Evolutionary conservation across 2,888 invertebrate species (phyloP), one percentile per base, ranked within the genome.

Genomic region (Fragum whitleyi): DNA sequence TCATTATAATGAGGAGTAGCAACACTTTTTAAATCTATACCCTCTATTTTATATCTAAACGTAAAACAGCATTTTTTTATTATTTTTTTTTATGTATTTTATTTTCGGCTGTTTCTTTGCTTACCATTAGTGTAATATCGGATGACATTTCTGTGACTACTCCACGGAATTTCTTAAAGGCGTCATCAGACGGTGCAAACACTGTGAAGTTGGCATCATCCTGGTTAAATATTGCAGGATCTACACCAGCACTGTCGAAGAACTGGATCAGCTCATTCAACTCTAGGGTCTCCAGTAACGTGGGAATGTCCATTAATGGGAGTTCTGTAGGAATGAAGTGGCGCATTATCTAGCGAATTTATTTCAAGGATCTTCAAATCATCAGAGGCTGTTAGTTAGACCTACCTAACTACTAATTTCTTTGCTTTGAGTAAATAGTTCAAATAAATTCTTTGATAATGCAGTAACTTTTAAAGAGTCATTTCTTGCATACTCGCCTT

Each of bases 171-270:
- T n/a, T 90, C 71, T 92, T 86, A 71, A 94, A 90, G 9, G 89
- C 89, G 2, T 87, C 81, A 80, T 92, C 85, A 19, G 77, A 79
- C 21, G 92, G 92, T 0, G 88, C 90, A 77, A 92, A 92, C 29
- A 92, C 72, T 0, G 92, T 92, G 70, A 91, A 83, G 81, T 90
- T 90, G 47, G 83, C 83, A 21, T 95, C 94, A 5, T 67, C 23
- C 26, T 65, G 65, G 69, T 96, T 89, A 2, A 95, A 95, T 9
- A 95, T 94, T 26, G 94, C 94, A 85, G 95, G 94, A 19, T 95
- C 94, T 85, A 96, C 94, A 0, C 87, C 88, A 23, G 86, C 77
- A 47, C 89, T 79, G 9, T 91, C 90, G 32, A 85, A 67, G 7
- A 81, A 55, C 7, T 61, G 74, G 42, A 59, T 74, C 61, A 81